Conservation (phyloP, 2,113 vertebrate genomes). For the Grammomys surdaster region DNA sequence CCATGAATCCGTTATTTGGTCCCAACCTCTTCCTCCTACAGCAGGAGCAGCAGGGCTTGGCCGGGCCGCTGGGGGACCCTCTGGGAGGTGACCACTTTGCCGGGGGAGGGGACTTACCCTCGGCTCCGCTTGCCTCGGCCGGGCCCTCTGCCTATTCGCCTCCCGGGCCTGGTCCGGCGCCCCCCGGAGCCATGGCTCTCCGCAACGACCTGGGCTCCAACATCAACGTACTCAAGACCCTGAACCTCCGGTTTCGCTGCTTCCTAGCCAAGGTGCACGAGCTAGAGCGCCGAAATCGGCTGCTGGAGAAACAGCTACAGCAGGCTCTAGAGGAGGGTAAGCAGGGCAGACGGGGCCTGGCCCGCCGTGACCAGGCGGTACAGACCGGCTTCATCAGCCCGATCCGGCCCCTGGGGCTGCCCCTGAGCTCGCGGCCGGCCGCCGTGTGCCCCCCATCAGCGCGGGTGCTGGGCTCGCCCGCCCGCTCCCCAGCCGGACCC, state of each 20-base stretch:
- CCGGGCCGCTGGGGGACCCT: slow-evolving; percentile 76
- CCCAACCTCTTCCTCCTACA: slow-evolving; percentile 90
- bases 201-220: slow-evolving; percentile 98
- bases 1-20: slow-evolving; percentile 95
- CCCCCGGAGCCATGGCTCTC: slow-evolving; percentile 95
- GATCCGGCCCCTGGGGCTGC: slow-evolving; percentile 87
- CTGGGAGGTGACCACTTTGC: slow-evolving; percentile 88
- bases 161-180: slow-evolving; percentile 79
- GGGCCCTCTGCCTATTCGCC: slow-evolving; percentile 77
- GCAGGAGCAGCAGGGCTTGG: slow-evolving; percentile 88
- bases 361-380: slow-evolving; percentile 91
- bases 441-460: slow-evolving; percentile 81
- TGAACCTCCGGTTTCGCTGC: slow-evolving; percentile 96
- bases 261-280: slow-evolving; percentile 98
- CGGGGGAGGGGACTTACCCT: slow-evolving; percentile 86
- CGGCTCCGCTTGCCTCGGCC: slow-evolving; percentile 83
- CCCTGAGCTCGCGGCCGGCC: slow-evolving; percentile 80
- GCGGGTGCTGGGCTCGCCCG: slow-evolving; percentile 81
- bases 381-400: slow-evolving; percentile 94
- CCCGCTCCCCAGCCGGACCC: slow-evolving; percentile 78
- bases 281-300: slow-evolving; percentile 95
- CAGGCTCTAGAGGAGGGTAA: slow-evolving; percentile 91
- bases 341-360: slow-evolving; percentile 81
- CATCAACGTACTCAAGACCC: slow-evolving; percentile 97
- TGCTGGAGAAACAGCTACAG: slow-evolving; percentile 96